Base-by-base conservation (phyloP, 2,888 invertebrate genomes). In the Epirrhoe alternata region DNA sequence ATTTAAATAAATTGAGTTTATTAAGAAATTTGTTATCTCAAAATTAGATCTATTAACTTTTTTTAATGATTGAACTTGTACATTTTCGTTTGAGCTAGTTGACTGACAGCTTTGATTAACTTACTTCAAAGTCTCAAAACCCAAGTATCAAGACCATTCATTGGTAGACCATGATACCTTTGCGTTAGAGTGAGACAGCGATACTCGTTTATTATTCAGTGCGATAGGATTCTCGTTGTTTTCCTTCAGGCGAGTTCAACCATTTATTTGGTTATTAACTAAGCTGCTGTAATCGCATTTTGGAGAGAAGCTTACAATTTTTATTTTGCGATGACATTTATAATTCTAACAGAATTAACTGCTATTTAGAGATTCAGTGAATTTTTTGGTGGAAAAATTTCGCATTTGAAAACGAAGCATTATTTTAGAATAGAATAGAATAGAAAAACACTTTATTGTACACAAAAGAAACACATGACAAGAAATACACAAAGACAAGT, bases 161-260 rank as follows among this genome's bases (percentile, higher is more conserved):
- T 62, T 51, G 52, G 63, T 68, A 69, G 31, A 16, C 17, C 50
- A 47, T 33, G 56, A 66, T 64, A 55, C 58, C 51, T 47, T 47
- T 42, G 24, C 30, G 61, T 16, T 58, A 33, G 65, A 72, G 66
- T 17, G 69, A 70, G 68, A 69, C 31, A 42, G 59, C 50, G 24
- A 8, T 50, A 33, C 62, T 70, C 69, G 66, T 86, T 81, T 80
- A 86, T 86, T 85, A 86, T 87, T 86, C 83, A 84, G 74, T 74
- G 76, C 79, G 81, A 82, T 81, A 71, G 79, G 82, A 80, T 80
- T 77, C 81, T 77, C 78, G 76, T 71, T 78, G 82, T 80, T 82
- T 78, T 74, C 77, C 75, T 63, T 65, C 56, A 66, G 53, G 50
- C 57, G 12, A 42, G 38, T 42, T 42, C 12, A 38, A 59, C 67